A percentile compares a stretch with the other conserved stretches of the same genome.
Evolutionary conservation across 2,797 vertebrate species (phyloP).

Genomic region (Intellagama lesueurii): DNA sequence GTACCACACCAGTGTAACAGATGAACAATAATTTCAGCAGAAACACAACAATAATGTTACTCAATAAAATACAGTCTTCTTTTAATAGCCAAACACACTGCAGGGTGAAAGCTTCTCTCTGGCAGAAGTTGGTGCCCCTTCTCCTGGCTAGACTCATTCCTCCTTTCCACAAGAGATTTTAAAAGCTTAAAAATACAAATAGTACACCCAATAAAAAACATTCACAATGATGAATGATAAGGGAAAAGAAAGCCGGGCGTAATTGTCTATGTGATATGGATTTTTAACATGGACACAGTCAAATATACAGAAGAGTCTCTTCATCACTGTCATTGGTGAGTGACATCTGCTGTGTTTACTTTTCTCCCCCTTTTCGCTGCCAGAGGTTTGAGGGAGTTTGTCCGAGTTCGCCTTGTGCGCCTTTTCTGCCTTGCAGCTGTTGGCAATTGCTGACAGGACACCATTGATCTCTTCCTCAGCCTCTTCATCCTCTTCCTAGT

Average conservation of each 20-base stretch:
- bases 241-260: constrained; percentile 89
- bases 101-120: constrained; percentile 7
- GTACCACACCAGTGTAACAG: constrained; percentile 11
- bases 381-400: constrained; percentile 74
- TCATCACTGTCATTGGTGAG: constrained; percentile 69
- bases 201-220: constrained; percentile 92
- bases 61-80: constrained; percentile 2
- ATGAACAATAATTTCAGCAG: constrained; percentile 15
- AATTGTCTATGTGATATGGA: constrained; percentile 95
- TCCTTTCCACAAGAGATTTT: neutral
- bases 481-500: constrained; percentile 67
- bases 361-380: constrained; percentile 75
- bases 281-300: constrained; percentile 89
- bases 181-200: constrained; percentile 87
- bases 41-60: constrained; percentile 30
- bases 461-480: constrained; percentile 88
- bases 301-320: constrained; percentile 81
- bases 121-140: neutral
- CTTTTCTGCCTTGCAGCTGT: constrained; percentile 63
- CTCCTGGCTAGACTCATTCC: neutral
- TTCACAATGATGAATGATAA: constrained; percentile 91
- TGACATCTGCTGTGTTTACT: constrained; percentile 38
- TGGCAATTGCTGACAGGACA: constrained; percentile 83
- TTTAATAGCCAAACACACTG: constrained; percentile 26
- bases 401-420: neutral